A percentile compares a stretch with the other conserved stretches of the same genome.
These are phyloP conservation scores for Perognathus longimembris DNA, from an alignment of 2,113 vertebrate genomes.

Conservation along the genomic window DNA sequence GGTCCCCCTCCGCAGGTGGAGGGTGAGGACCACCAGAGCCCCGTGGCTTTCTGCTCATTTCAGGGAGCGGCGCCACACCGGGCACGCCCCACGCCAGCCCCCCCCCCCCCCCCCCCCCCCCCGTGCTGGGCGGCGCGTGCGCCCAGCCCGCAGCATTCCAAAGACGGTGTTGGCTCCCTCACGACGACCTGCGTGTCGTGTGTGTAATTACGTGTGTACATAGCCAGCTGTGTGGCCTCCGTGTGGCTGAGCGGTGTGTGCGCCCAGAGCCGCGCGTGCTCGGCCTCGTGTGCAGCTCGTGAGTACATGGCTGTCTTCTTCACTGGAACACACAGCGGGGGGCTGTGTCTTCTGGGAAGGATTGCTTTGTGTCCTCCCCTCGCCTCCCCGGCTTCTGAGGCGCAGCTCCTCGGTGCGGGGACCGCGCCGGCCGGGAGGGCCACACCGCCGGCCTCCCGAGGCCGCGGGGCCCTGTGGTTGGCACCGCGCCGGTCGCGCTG, in stretches of 20 bases:
- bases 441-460: too few relatives aligned
- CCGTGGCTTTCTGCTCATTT: constrained; percentile 65
- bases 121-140: constrained; percentile 77
- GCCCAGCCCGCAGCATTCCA: constrained; percentile 86
- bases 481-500: too few relatives aligned
- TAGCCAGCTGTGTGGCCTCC: constrained; percentile 84
- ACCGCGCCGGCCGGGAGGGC: too few relatives aligned
- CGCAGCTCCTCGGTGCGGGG: too few relatives aligned
- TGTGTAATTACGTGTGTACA: constrained; percentile 83
- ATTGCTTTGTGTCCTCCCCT: constrained; percentile 77
- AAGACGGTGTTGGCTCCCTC: constrained; percentile 82
- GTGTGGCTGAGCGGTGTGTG: constrained; percentile 86
- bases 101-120: constrained; percentile 60
- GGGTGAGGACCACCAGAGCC: neutral
- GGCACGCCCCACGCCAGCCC: constrained; percentile 75
- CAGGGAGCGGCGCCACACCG: constrained; percentile 82
- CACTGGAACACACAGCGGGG: constrained; percentile 77
- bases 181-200: constrained; percentile 86
- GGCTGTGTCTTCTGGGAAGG: constrained; percentile 80
- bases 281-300: constrained; percentile 75
- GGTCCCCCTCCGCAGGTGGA: constrained; percentile 24
- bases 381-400: constrained; percentile 64
- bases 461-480: too few relatives aligned
- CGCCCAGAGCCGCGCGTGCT: too few relatives aligned
- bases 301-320: constrained; percentile 72